Conservation (phyloP, 2,113 vertebrate species). For the Mus musculus region GRCm39 chr12:66932501-66933000, state of each 20-base stretch:
- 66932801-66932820: background rate
- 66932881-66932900: background rate
- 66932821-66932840: background rate
- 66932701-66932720: background rate
- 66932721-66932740: slow-evolving; percentile 23
- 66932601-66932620: background rate
- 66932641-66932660: background rate
- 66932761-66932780: background rate
- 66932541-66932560: no score
- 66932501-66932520: no score
- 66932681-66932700: background rate
- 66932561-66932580: no score
- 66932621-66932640: background rate
- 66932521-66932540: no score
- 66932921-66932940: background rate
- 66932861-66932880: slow-evolving; percentile 20
- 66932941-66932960: background rate
- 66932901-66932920: background rate
- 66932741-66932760: slow-evolving; percentile 29
- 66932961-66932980: background rate
- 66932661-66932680: background rate
- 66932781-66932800: background rate
- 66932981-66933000: background rate
- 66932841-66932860: slow-evolving; percentile 7
- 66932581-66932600: background rate